Evolutionary conservation across 2,113 vertebrate species (phyloP), one percentile per base, ranked within the genome.

Genomic region (Hyperoodon ampullatus): DNA sequence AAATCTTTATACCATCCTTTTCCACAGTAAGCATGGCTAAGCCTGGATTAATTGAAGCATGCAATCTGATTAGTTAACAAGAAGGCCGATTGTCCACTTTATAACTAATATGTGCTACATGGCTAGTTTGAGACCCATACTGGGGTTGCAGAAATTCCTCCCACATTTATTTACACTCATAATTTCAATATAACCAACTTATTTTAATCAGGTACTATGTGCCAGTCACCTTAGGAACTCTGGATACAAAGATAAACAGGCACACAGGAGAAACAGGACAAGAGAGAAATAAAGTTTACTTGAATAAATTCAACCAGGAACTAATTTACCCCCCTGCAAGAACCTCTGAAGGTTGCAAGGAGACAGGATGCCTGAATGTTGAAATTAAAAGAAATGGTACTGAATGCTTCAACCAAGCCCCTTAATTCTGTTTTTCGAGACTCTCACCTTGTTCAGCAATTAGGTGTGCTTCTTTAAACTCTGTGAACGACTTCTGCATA

Each of bases 1-100:
- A 55, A 70, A 84, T 88, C 90, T 93, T 86, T 65, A 84, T 42
- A 39, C 42, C 9, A 39, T 90, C 39, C 39, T 92, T 94, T 82
- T 71, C 55, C 83, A 75, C 30, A n/a, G 21, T 42, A 55, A 71
- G 77, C 28, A 75, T 26, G 75, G 80, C 90, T 93, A 94, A 93
- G 16, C 39, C 23, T 44, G 53, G 66, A 89, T 85, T 72, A 80
- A 83, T 23, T 47, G 42, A 92, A 90, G 47, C 65, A 66, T 72
- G 55, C 28, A 61, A 61, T 86, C 89, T 74, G n/a, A 82, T 78
- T 78, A 63, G 60, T 80, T 74, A 92, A 81, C 44, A 81, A 60
- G 53, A 81, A 95, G 47, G 55, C 58, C 2, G 1, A 61, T 8
- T 74, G 42, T 87, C 66, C 75, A 44, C 24, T 39, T 90, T 88